Base-by-base conservation (phyloP, 2,888 invertebrate species). In the Platycheirus rosarum region DNA sequence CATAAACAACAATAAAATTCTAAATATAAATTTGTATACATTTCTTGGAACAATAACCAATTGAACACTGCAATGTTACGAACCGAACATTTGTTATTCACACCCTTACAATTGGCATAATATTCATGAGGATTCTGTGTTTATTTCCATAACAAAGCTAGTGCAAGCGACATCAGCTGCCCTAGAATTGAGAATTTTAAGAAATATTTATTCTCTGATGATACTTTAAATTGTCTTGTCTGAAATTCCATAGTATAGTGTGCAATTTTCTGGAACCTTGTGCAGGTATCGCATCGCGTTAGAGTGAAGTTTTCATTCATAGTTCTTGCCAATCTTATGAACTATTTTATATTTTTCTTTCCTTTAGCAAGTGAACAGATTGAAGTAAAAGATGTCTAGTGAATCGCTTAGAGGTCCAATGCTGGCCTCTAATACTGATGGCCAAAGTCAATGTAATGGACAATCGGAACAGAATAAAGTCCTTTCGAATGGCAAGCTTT, bases 91-190 rank as follows among this genome's bases (percentile, higher is more conserved):
- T 77, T 63, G 71, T 73, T 66, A 68, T 73, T 37, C 70, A 77
- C 55, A 77, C 62, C 60, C 49, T 73, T 68, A 77, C 55, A 68
- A 53, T 82, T 82, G 77, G 66, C 66, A 82, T 82, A 77, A 77
- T 82, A 76, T 71, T 71, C 60, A 71, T 68, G 82, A 82, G 73
- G 73, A 77, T 73, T 77, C 44, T 82, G 46, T 77, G 71, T 82
- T 77, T 82, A 82, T 82, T 82, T 77, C 82, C 77, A 82, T 82
- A 77, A 82, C 77, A 82, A 82, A 82, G 73, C 80, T 46, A 60
- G 76, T 70, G 69, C 66, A 26, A 76, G 60, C 75, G 42, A 66
- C 60, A 46, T 51, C 77, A 51, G 71, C 53, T 76, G 51, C 68
- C 48, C 63, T 62, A 68, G 57, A 71, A 77, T 77, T 63, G 71